These are phyloP conservation scores for Microctonus hyperodae DNA, from an alignment of 2,888 invertebrate species.

Conservation along the genomic window DNA sequence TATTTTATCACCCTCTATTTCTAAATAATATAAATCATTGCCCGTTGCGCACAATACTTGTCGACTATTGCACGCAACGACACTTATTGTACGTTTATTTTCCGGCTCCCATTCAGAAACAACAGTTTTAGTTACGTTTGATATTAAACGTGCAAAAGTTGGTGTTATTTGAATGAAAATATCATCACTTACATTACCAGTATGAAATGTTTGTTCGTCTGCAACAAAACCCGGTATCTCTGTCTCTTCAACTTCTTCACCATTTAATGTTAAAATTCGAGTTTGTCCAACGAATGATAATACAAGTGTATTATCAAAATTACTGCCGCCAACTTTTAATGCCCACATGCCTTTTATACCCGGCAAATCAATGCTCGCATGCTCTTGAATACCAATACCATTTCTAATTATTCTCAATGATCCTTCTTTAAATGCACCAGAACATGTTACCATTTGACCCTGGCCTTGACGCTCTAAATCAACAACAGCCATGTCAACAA, in stretches of 20 bases:
- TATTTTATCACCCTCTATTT: slow-evolving; percentile 72
- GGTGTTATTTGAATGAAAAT: slow-evolving; percentile 84
- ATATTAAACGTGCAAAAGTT: slow-evolving; percentile 75
- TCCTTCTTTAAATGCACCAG: slow-evolving; percentile 97
- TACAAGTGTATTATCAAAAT: slow-evolving; percentile 87
- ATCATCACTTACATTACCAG: slow-evolving; percentile 86
- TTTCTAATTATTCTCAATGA: slow-evolving; percentile 96
- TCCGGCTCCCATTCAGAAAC: slow-evolving; percentile 77
- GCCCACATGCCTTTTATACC: slow-evolving; percentile 99
- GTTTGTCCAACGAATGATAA: slow-evolving; percentile 98
- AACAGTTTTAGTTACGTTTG: slow-evolving; percentile 71
- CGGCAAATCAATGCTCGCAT: slow-evolving; percentile 95
- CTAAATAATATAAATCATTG: slow-evolving; percentile 83
- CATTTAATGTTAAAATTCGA: slow-evolving; percentile 85
- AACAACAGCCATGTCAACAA: slow-evolving; percentile 97
- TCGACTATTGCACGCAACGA: slow-evolving; percentile 81
- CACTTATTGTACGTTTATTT: slow-evolving; percentile 80
- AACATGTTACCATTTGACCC: slow-evolving; percentile 97
- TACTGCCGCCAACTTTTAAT: slow-evolving; percentile 74
- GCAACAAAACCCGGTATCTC: slow-evolving; percentile 91
- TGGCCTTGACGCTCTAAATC: slow-evolving; percentile 97
- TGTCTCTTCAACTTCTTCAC: slow-evolving; percentile 98
- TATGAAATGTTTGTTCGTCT: slow-evolving; percentile 92
- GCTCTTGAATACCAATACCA: slow-evolving; percentile 98
- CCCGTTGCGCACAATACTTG: slow-evolving; percentile 89